Evolutionary conservation across 2,888 invertebrate species (phyloP).

Genomic region (Danaus chrysippus): DNA sequence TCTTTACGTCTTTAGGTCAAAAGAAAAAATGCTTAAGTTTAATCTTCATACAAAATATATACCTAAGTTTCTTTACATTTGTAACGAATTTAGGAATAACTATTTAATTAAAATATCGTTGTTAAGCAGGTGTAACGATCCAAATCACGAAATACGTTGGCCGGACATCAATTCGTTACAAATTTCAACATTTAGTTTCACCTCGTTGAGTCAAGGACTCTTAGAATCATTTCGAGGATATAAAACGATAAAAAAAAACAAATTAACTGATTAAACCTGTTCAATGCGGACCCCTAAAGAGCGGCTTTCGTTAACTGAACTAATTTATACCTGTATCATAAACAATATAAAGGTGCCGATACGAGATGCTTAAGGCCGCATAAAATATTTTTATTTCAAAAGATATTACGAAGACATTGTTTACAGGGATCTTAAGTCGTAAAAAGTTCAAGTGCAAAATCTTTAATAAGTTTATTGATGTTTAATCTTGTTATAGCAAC

Average conservation of each 20-base stretch:
- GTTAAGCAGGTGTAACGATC: slow-evolving; percentile 68
- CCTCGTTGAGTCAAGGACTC: slow-evolving; percentile 78
- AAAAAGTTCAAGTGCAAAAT: slow-evolving; percentile 50
- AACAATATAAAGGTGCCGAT: slow-evolving; percentile 61
- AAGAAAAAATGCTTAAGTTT: slow-evolving; percentile 23
- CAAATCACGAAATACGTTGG: slow-evolving; percentile 53
- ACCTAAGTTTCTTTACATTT: background rate
- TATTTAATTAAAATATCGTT: slow-evolving; percentile 66
- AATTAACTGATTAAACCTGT: slow-evolving; percentile 75
- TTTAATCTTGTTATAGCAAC: slow-evolving; percentile 28
- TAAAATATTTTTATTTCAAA: slow-evolving; percentile 53
- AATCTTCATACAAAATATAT: slow-evolving; percentile 21
- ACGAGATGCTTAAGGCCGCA: slow-evolving; percentile 50
- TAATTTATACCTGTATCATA: slow-evolving; percentile 76
- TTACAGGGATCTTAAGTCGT: slow-evolving; percentile 54
- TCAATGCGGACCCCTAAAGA: slow-evolving; percentile 71
- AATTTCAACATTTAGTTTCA: slow-evolving; percentile 75
- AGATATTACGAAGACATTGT: slow-evolving; percentile 35
- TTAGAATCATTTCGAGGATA: slow-evolving; percentile 64
- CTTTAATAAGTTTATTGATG: slow-evolving; percentile 41
- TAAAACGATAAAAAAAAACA: slow-evolving; percentile 62
- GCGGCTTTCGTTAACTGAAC: slow-evolving; percentile 69
- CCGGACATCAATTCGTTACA: slow-evolving; percentile 76
- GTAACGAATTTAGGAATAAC: slow-evolving; percentile 31
- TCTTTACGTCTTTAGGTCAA: slow-evolving; percentile 16